These are phyloP conservation scores for Lepidurus apus DNA, from an alignment of 1,140 invertebrate genomes.

Conservation along the genomic window DNA sequence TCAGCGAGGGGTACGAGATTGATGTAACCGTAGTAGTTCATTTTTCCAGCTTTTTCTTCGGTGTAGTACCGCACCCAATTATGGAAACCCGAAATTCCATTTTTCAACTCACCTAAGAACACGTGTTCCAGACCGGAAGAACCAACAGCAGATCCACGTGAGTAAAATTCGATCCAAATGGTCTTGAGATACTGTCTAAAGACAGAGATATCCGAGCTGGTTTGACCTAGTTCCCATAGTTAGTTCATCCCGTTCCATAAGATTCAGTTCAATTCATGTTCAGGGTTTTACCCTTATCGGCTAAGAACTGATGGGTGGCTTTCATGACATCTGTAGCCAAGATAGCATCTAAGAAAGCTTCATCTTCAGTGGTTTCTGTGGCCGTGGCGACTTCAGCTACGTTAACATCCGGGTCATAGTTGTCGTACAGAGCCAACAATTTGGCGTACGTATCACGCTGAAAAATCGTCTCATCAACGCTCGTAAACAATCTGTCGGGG, in stretches of 20 bases:
- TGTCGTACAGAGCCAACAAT: conserved; percentile 37
- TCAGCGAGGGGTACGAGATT: conserved; percentile 63
- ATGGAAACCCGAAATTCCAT: conserved; percentile 71
- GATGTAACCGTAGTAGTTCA: conserved; percentile 74
- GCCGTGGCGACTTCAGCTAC: conserved; percentile 71
- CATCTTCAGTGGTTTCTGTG: conserved; percentile 66
- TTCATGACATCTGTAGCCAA: conserved; percentile 68
- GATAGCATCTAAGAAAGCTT: conserved; percentile 65
- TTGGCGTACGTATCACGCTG: conserved; percentile 33
- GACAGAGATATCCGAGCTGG: conserved; percentile 41
- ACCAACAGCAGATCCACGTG: conserved; percentile 64
- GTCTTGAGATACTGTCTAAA: conserved; percentile 67
- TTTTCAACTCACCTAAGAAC: conserved; percentile 75
- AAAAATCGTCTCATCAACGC: conserved; percentile 34
- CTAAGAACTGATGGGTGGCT: conserved; percentile 63
- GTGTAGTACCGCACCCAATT: conserved; percentile 81
- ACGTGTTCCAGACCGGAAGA: conserved; percentile 83
- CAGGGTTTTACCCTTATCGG: conserved; percentile 54
- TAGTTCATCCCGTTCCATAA: neutral
- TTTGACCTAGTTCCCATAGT: conserved; percentile 22
- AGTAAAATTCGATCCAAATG: conserved; percentile 60
- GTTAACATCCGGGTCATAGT: conserved; percentile 51
- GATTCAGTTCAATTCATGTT: neutral
- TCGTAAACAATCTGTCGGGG: conserved; percentile 39
- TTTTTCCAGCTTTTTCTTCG: conserved; percentile 59